Evolutionary conservation across 1,140 invertebrate species (phyloP).

Genomic region (Lithobius niger): DNA sequence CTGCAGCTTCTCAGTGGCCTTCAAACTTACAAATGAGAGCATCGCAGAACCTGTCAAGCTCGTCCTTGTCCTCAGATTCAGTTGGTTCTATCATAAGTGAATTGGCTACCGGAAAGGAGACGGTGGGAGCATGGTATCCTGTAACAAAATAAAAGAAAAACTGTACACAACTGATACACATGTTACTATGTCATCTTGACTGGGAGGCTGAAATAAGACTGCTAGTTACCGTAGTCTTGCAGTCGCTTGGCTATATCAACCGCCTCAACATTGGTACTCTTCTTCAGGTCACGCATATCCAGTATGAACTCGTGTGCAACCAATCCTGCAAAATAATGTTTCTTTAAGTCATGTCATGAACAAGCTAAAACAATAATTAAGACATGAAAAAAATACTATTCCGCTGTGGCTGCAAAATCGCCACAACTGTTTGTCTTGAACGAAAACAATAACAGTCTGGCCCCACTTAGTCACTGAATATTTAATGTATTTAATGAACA

Average conservation of each 20-base stretch:
- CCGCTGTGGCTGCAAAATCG: no score
- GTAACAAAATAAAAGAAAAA: no score
- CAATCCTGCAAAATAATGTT: conserved; percentile 33
- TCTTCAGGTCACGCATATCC: conserved; percentile 88
- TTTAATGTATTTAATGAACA: no score
- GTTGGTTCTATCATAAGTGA: conserved; percentile 99
- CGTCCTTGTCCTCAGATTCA: conserved; percentile 91
- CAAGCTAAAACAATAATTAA: no score
- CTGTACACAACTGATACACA: no score
- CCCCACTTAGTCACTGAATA: no score
- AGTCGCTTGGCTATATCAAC: conserved; percentile 94
- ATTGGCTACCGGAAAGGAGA: conserved; percentile 95
- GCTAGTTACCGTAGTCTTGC: conserved; percentile 83
- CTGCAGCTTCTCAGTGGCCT: neutral
- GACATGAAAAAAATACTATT: no score
- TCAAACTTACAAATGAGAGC: conserved; percentile 63
- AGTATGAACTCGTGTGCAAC: conserved; percentile 98
- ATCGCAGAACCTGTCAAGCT: conserved; percentile 91
- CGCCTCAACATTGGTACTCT: conserved; percentile 85
- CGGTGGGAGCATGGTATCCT: conserved; percentile 96
- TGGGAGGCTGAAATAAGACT: no score
- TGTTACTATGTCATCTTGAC: no score
- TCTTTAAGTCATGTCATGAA: no score
- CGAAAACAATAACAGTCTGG: no score
- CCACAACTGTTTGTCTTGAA: no score